Percentiles rank a stretch among this genome's conserved stretches.
These are phyloP conservation scores for Myrmophylax atrothorax DNA, from an alignment of 2,113 vertebrate species.

Conservation along the genomic window DNA sequence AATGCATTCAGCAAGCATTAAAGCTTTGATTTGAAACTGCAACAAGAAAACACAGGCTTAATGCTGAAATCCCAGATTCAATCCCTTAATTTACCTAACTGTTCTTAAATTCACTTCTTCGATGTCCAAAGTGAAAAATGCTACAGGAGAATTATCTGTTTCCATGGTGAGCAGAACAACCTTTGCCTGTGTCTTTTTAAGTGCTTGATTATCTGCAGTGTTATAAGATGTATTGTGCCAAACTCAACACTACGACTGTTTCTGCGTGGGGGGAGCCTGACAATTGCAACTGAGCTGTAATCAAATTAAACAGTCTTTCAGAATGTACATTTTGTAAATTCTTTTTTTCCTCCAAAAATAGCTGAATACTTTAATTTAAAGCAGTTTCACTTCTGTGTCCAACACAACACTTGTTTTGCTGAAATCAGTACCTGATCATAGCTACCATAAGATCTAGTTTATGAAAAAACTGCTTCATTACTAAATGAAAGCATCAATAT, in stretches of 20 bases:
- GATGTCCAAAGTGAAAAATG: constrained; percentile 7
- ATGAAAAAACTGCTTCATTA: not conserved
- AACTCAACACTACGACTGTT: not conserved
- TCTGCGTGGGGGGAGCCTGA: not conserved
- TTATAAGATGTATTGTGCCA: not conserved
- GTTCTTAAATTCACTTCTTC: not conserved
- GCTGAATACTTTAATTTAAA: not conserved
- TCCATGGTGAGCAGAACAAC: constrained; percentile 41
- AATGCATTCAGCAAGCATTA: constrained; percentile 17
- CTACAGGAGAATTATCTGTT: constrained; percentile 28
- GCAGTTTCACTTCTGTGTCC: not conserved
- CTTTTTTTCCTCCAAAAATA: not conserved
- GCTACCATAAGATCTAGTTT: not conserved
- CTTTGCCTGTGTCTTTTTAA: constrained; percentile 8
- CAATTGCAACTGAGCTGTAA: not conserved
- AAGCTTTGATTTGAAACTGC: constrained; percentile 44
- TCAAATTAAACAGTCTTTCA: constrained; percentile 28
- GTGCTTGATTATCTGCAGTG: not conserved
- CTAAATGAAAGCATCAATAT: not conserved
- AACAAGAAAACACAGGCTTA: constrained; percentile 30
- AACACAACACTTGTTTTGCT: not conserved
- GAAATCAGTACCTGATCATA: not conserved
- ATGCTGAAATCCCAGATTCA: constrained; percentile 25
- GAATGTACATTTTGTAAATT: not conserved
- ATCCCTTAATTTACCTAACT: constrained; percentile 25